Evolutionary conservation across 30 jellyfish, hydroid and myxozoan genomes (phyloP).

Genomic region (Aurelia sp.): DNA sequence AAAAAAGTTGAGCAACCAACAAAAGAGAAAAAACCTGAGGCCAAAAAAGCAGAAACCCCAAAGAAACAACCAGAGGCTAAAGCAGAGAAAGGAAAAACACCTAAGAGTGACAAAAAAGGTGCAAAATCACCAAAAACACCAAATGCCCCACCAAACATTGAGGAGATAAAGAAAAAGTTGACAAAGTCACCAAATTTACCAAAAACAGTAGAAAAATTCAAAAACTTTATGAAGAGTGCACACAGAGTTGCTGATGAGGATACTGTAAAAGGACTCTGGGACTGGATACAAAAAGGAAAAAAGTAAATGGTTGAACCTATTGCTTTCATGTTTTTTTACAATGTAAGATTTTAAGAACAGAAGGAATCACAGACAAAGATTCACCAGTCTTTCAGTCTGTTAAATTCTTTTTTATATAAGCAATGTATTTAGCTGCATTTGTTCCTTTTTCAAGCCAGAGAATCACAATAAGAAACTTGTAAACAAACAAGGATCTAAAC

Average conservation of each 20-base stretch:
- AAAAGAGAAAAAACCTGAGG: slow-evolving; percentile 4
- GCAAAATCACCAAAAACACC: slow-evolving; percentile 51
- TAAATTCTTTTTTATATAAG: too few relatives aligned
- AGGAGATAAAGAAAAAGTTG: slow-evolving; percentile 41
- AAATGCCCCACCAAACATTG: slow-evolving; percentile 21
- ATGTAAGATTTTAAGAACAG: too few relatives aligned
- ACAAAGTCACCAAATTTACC: slow-evolving; percentile 90
- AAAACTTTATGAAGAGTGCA: slow-evolving; percentile 89
- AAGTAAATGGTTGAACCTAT: slow-evolving; percentile 34
- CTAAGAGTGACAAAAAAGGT: slow-evolving; percentile 50
- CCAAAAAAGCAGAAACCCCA: slow-evolving; percentile 31
- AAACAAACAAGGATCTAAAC: too few relatives aligned
- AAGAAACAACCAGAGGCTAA: slow-evolving; percentile 19
- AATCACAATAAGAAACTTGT: too few relatives aligned
- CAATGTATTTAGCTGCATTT: too few relatives aligned
- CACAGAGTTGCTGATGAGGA: slow-evolving; percentile 87
- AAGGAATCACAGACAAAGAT: too few relatives aligned
- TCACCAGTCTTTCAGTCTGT: too few relatives aligned
- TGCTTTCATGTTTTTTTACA: neutral
- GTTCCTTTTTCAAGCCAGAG: too few relatives aligned
- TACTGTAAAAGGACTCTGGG: slow-evolving; percentile 91
- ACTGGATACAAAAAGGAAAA: slow-evolving; percentile 84
- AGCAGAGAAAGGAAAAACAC: slow-evolving; percentile 25
- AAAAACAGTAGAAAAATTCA: slow-evolving; percentile 89
- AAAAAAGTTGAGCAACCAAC: slow-evolving; percentile 6